phyloP scores from a whole-genome alignment of 2,113 vertebrate genomes.

The Eidolon helvum region DNA sequence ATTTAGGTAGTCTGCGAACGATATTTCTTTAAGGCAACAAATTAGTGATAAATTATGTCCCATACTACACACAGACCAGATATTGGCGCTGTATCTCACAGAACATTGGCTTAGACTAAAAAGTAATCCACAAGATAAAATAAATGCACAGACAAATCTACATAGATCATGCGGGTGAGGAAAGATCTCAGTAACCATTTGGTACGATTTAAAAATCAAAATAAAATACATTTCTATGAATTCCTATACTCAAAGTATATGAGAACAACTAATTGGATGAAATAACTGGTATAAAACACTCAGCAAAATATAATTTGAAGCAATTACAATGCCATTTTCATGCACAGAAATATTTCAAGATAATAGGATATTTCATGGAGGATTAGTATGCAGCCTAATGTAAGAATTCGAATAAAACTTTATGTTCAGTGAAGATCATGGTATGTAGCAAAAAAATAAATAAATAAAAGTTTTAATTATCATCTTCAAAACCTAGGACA shows the following conservation, averaged over 20 bases:
- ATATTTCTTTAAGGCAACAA: neutral
- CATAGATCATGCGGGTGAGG: neutral
- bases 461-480: neutral
- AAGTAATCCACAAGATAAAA: neutral
- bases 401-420: neutral
- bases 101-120: neutral
- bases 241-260: neutral
- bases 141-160: neutral
- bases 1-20: neutral
- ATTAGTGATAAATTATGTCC: neutral
- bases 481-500: neutral
- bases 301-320: neutral
- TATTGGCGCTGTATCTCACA: neutral
- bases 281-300: neutral
- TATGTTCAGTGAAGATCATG: neutral
- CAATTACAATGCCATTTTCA: neutral
- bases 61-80: neutral
- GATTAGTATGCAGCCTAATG: neutral
- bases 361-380: neutral
- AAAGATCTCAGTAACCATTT: rapidly evolving
- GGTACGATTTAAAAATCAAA: neutral
- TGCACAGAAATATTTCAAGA: neutral
- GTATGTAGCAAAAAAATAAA: neutral
- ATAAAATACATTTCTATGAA: neutral
- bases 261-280: neutral